These are phyloP conservation scores for Malurus cyaneus DNA, from an alignment of 2,113 vertebrate genomes.

Conservation along the genomic window DNA sequence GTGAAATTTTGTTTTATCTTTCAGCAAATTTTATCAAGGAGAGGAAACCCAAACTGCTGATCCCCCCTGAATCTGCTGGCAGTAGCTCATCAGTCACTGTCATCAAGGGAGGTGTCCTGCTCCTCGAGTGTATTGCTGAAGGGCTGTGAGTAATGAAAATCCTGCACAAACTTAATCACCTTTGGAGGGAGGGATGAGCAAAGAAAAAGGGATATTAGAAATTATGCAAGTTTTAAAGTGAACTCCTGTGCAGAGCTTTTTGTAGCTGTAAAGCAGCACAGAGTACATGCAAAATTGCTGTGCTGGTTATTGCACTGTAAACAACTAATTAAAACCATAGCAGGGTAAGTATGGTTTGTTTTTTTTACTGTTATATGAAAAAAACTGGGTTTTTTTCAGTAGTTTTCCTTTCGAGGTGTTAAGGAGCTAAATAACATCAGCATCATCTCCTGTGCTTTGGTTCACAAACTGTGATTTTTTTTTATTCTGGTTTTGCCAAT, in stretches of 20 bases:
- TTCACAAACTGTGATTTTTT: neutral
- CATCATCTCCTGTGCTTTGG: neutral
- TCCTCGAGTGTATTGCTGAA: slow-evolving; percentile 92
- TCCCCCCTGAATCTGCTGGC: slow-evolving; percentile 77
- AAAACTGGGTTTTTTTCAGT: neutral
- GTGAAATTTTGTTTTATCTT: neutral
- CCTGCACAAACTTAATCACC: neutral
- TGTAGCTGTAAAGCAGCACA: neutral
- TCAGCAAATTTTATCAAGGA: slow-evolving; percentile 88
- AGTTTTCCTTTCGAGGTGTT: neutral
- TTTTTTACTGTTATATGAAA: neutral
- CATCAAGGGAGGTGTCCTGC: slow-evolving; percentile 85
- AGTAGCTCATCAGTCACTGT: slow-evolving; percentile 71
- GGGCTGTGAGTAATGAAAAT: slow-evolving; percentile 87
- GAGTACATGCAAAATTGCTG: neutral
- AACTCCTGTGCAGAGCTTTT: neutral
- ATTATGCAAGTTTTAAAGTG: neutral
- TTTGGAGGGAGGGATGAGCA: neutral
- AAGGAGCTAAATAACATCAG: neutral
- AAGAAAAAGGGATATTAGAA: neutral
- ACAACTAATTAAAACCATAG: neutral
- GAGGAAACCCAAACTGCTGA: slow-evolving; percentile 84
- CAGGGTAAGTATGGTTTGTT: neutral
- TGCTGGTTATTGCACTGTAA: neutral
- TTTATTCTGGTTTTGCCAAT: neutral